These are phyloP conservation scores for Sebastes goodei DNA, from an alignment of 2,797 vertebrate genomes.

Conservation along the genomic window DNA sequence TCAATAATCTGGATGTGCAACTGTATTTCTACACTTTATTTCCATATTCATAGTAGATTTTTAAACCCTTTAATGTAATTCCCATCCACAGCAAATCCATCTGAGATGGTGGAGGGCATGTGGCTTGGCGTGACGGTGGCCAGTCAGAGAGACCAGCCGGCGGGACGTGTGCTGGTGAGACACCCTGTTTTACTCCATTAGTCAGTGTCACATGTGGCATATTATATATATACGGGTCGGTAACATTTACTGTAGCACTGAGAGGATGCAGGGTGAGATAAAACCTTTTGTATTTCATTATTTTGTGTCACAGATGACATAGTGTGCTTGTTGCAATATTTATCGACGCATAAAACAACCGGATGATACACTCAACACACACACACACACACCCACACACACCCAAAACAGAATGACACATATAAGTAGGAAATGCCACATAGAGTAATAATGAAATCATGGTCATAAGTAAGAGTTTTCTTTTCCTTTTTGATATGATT, in stretches of 20 bases:
- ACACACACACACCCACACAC: neutral
- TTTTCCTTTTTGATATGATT: neutral
- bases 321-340: neutral
- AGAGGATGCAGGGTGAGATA: neutral
- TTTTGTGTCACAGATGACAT: neutral
- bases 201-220: neutral
- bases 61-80: neutral
- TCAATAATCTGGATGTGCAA: neutral
- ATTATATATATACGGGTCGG: neutral
- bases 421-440: neutral
- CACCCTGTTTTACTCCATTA: neutral
- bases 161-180: constrained; percentile 92
- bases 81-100: constrained; percentile 75
- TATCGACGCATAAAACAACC: neutral
- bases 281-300: neutral
- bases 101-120: constrained; percentile 92
- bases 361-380: neutral
- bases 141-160: constrained; percentile 81
- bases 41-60: neutral
- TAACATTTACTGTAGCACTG: neutral
- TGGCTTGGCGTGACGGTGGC: constrained; percentile 96
- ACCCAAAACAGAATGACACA: neutral
- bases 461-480: neutral
- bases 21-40: neutral
- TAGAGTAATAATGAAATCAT: neutral